A percentile compares a stretch with the other conserved stretches of the same genome.
Conservation (phyloP, 2,888 invertebrate genomes). For the Beris morrisii region DNA sequence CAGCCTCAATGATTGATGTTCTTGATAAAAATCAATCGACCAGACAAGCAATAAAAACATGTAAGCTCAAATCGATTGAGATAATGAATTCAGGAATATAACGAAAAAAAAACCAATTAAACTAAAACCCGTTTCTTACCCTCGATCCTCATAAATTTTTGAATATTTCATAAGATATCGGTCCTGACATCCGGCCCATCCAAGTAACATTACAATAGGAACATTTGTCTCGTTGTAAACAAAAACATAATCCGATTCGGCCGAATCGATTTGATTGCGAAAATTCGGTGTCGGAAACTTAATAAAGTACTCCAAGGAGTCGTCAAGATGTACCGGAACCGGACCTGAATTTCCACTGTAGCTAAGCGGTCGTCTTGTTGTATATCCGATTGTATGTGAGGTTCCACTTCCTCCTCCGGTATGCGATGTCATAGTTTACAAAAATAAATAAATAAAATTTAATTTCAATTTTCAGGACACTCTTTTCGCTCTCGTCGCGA, state of each 20-base stretch:
- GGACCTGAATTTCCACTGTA: too few relatives aligned
- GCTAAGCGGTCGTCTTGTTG: slow-evolving; percentile 12
- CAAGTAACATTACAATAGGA: slow-evolving; percentile 71
- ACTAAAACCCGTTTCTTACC: slow-evolving; percentile 58
- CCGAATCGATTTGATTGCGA: slow-evolving; percentile 48
- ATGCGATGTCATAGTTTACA: too few relatives aligned
- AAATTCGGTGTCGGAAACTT: slow-evolving; percentile 63
- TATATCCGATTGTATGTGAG: slow-evolving; percentile 4
- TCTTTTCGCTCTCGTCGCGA: too few relatives aligned
- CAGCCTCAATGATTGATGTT: too few relatives aligned
- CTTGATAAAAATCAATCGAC: slow-evolving; percentile 10
- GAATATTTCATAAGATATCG: slow-evolving; percentile 77
- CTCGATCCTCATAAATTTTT: slow-evolving; percentile 73
- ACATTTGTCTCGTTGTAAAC: slow-evolving; percentile 64
- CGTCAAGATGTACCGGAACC: slow-evolving; percentile 44
- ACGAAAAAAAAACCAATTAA: too few relatives aligned
- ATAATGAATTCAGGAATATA: too few relatives aligned
- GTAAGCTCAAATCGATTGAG: too few relatives aligned
- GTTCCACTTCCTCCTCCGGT: neutral
- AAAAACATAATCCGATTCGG: slow-evolving; percentile 60
- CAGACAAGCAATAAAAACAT: neutral
- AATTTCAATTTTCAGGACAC: too few relatives aligned
- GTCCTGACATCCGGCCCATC: slow-evolving; percentile 81
- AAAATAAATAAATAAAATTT: too few relatives aligned
- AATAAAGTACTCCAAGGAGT: slow-evolving; percentile 65